Conservation (phyloP, 2,113 vertebrate genomes). For the Bos indicus region DNA sequence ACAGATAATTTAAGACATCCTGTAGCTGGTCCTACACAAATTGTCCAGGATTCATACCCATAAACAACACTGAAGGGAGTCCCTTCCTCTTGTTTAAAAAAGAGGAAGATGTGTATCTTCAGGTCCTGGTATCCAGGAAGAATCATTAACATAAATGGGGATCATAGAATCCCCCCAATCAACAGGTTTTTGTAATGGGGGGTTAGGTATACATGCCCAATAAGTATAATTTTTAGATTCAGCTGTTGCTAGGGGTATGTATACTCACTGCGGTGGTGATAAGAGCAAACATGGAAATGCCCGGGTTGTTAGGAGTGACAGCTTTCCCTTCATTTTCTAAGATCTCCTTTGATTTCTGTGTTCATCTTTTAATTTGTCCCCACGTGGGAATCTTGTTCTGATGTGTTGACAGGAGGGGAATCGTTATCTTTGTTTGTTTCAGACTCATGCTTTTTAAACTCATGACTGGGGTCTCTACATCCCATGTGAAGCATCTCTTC, state of each 20-base stretch:
- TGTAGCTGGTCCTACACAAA: not conserved
- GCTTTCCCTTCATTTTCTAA: not conserved
- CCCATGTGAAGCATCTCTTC: fast-evolving
- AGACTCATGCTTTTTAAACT: not conserved
- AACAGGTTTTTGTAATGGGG: not conserved
- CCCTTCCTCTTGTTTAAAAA: not conserved
- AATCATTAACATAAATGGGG: not conserved
- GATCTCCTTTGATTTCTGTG: not conserved
- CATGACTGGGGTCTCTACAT: not conserved
- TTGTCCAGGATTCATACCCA: not conserved
- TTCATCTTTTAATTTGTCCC: not conserved
- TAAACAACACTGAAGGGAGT: not conserved
- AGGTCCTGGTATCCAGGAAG: not conserved
- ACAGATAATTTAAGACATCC: not conserved
- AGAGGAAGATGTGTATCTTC: not conserved
- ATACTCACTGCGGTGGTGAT: not conserved
- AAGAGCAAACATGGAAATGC: not conserved
- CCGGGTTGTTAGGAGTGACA: not conserved
- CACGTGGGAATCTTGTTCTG: not conserved
- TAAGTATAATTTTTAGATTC: not conserved
- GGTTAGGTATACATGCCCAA: not conserved
- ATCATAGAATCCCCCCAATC: not conserved
- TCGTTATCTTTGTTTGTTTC: not conserved
- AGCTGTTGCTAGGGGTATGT: not conserved
- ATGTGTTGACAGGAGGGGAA: not conserved